A percentile compares a stretch with the other conserved stretches of the same genome.
Evolutionary conservation across 1,140 invertebrate genomes (phyloP).

Genomic region (Andricus grossulariae): DNA sequence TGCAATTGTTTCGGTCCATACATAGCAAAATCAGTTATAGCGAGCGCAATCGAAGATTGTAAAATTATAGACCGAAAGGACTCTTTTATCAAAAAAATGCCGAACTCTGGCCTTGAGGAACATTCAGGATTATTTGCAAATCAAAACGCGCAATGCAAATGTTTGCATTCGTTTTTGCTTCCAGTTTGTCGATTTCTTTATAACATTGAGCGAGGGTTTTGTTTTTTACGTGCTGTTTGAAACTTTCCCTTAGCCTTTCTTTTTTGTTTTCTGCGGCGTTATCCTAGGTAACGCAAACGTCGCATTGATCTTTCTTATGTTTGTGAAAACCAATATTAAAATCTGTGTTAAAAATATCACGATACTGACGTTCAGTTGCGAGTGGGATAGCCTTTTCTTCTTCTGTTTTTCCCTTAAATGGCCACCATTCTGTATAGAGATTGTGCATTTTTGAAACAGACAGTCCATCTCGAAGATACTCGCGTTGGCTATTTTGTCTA

Average conservation of each 20-base stretch:
- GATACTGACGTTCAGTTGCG: not conserved
- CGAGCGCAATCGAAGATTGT: no score
- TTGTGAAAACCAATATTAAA: slow-evolving; percentile 3
- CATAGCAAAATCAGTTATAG: no score
- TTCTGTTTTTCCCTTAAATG: not conserved
- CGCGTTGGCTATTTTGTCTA: no score
- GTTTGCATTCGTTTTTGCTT: not conserved
- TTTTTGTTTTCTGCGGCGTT: not conserved
- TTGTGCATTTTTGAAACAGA: not conserved
- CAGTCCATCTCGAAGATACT: not conserved
- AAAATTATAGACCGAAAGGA: no score
- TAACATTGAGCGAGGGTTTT: not conserved
- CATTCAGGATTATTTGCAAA: not conserved
- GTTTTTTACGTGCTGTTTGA: not conserved
- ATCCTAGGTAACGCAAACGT: not conserved
- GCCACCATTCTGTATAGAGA: not conserved
- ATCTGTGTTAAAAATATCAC: no score
- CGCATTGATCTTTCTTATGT: not conserved
- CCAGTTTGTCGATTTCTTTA: not conserved
- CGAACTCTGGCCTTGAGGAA: no score
- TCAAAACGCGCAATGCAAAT: not conserved
- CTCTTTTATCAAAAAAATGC: no score
- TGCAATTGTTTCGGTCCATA: no score
- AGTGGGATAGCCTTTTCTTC: not conserved
- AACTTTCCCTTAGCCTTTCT: not conserved